Evolutionary conservation across 2,888 invertebrate genomes (phyloP).

Genomic region (Acronicta psi): DNA sequence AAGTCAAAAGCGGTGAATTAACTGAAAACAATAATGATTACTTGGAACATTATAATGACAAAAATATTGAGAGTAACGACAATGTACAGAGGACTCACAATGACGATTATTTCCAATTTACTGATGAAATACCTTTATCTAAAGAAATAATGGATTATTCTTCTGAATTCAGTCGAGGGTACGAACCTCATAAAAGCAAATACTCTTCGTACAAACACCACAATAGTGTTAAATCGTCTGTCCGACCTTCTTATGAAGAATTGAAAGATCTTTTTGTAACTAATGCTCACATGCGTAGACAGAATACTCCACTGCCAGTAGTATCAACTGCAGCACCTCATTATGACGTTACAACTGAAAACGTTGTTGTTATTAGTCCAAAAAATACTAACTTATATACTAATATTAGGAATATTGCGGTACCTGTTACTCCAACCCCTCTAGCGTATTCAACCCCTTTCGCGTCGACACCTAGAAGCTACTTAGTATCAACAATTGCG

Average conservation of each 20-base stretch:
- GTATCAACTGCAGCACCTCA: constrained; percentile 66
- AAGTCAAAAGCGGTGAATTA: constrained; percentile 36
- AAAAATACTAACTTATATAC: constrained; percentile 71
- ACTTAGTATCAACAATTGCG: constrained; percentile 75
- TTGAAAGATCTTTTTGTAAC: constrained; percentile 71
- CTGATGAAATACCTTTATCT: constrained; percentile 60
- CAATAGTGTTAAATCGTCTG: constrained; percentile 54
- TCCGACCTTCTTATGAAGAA: constrained; percentile 67
- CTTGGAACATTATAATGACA: constrained; percentile 27
- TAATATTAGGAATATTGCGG: constrained; percentile 61
- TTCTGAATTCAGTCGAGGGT: constrained; percentile 67
- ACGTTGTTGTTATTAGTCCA: constrained; percentile 68
- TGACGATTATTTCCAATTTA: constrained; percentile 67
- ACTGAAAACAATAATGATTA: constrained; percentile 48
- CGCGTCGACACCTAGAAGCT: constrained; percentile 65
- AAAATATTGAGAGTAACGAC: constrained; percentile 2
- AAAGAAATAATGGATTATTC: constrained; percentile 80
- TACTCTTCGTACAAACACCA: constrained; percentile 59
- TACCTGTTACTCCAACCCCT: constrained; percentile 51
- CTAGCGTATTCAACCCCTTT: constrained; percentile 39
- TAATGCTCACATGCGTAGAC: constrained; percentile 57
- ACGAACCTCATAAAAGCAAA: constrained; percentile 73
- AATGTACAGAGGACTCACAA: constrained; percentile 35
- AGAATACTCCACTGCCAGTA: constrained; percentile 54
- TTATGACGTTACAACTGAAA: constrained; percentile 65